Conservation (phyloP, 30 jellyfish, hydroid and myxozoan species). For the Phacellophora camtschatica region DNA sequence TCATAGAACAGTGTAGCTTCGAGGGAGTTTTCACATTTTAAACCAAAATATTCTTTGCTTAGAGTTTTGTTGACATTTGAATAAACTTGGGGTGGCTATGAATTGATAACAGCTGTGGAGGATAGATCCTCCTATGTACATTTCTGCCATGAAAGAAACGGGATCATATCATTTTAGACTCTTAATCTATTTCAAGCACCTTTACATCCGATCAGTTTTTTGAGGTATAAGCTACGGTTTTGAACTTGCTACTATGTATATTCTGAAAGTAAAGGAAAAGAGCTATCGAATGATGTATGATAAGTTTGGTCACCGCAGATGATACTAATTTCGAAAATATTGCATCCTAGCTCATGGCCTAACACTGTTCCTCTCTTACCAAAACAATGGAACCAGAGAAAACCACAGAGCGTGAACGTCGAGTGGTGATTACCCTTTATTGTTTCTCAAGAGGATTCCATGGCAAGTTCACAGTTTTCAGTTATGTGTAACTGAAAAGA, state of each 20-base stretch:
- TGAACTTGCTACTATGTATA: slow-evolving; percentile 27
- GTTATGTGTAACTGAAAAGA: no score
- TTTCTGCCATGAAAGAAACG: background rate
- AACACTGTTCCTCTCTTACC: background rate
- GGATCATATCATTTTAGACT: slow-evolving; percentile 5
- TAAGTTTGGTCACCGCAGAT: slow-evolving; percentile 34
- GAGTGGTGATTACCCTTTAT: no score
- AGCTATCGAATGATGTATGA: slow-evolving; percentile 23
- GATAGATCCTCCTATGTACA: slow-evolving; percentile 18
- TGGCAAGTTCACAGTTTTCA: no score
- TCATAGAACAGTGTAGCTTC: background rate
- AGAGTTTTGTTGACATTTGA: slow-evolving; percentile 17
- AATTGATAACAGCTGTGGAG: slow-evolving; percentile 22
- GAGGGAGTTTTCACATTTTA: background rate
- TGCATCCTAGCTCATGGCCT: background rate
- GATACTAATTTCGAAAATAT: slow-evolving; percentile 31
- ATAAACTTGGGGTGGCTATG: slow-evolving; percentile 28
- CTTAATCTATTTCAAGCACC: slow-evolving; percentile 18
- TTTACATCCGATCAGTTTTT: slow-evolving; percentile 11
- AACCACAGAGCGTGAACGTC: no score
- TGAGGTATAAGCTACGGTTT: slow-evolving; percentile 8
- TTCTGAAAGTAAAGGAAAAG: slow-evolving; percentile 26
- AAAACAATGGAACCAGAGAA: no score
- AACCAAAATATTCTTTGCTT: background rate
- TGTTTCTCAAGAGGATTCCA: no score